Conservation (phyloP, 2,888 invertebrate genomes). For the Eupithecia insigniata region DNA sequence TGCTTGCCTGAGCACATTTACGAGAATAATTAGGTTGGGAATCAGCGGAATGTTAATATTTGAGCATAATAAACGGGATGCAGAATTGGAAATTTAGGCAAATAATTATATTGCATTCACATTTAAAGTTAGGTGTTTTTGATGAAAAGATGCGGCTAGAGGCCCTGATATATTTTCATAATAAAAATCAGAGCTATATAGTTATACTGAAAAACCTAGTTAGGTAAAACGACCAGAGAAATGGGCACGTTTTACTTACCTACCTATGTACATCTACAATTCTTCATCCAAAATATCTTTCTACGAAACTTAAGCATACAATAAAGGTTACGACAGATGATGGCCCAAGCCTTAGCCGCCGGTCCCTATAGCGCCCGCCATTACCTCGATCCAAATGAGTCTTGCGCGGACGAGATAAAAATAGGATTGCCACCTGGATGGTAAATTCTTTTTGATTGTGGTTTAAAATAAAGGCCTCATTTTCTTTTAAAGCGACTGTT, state of each 20-base stretch:
- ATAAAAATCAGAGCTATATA: too few species aligned
- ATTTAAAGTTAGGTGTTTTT: neutral
- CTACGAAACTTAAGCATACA: neutral
- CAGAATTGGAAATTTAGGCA: neutral
- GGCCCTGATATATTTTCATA: neutral
- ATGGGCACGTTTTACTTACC: neutral
- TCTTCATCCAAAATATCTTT: neutral
- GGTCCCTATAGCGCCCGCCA: slow-evolving; percentile 36
- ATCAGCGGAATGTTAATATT: neutral
- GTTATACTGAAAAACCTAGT: neutral
- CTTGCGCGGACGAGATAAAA: slow-evolving; percentile 59
- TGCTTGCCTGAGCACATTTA: slow-evolving; percentile 10
- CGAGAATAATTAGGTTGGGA: slow-evolving; percentile 9
- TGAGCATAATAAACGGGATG: neutral
- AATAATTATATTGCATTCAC: neutral
- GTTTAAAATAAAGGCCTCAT: neutral
- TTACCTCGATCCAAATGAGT: slow-evolving; percentile 58
- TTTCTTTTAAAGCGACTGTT: neutral
- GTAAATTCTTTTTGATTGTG: neutral
- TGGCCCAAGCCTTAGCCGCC: slow-evolving; percentile 42
- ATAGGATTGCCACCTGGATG: slow-evolving; percentile 30
- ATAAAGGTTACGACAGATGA: slow-evolving; percentile 16
- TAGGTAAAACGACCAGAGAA: neutral
- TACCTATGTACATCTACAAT: neutral
- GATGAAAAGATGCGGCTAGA: neutral